phyloP scores from a whole-genome alignment of 1,140 invertebrate genomes.

The Eumaeus atala region DNA sequence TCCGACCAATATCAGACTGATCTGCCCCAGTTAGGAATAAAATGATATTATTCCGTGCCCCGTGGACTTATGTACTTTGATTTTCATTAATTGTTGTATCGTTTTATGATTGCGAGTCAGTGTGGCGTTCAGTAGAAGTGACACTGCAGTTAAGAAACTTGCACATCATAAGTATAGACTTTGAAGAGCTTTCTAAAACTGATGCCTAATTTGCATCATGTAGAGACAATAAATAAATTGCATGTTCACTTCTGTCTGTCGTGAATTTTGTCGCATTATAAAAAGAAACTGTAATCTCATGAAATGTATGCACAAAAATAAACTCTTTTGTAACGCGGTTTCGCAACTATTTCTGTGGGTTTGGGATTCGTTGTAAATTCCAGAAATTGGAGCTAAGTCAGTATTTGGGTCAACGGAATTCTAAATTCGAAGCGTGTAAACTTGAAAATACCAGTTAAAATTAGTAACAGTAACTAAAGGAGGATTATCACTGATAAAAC shows the following conservation, averaged over 20 bases:
- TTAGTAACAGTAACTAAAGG: slow-evolving; percentile 22
- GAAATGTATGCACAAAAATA: slow-evolving; percentile 25
- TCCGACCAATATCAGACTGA: neutral
- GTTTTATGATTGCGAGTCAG: too few relatives aligned
- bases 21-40: too few relatives aligned
- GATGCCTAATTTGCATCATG: too few relatives aligned
- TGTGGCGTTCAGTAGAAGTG: too few relatives aligned
- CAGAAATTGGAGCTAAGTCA: slow-evolving; percentile 44
- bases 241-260: too few relatives aligned
- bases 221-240: too few relatives aligned
- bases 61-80: too few relatives aligned
- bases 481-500: neutral
- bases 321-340: slow-evolving; percentile 33
- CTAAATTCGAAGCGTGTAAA: slow-evolving; percentile 51
- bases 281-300: slow-evolving; percentile 10
- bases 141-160: too few relatives aligned
- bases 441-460: slow-evolving; percentile 68
- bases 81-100: too few relatives aligned
- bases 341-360: slow-evolving; percentile 32
- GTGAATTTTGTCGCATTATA: slow-evolving; percentile 7
- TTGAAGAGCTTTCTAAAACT: too few relatives aligned
- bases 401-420: slow-evolving; percentile 59
- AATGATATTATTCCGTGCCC: too few relatives aligned
- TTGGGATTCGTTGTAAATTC: slow-evolving; percentile 41
- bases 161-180: too few relatives aligned